These are phyloP conservation scores for Phylloscopus trochilus DNA, from an alignment of 2,113 vertebrate genomes.

Conservation along the genomic window DNA sequence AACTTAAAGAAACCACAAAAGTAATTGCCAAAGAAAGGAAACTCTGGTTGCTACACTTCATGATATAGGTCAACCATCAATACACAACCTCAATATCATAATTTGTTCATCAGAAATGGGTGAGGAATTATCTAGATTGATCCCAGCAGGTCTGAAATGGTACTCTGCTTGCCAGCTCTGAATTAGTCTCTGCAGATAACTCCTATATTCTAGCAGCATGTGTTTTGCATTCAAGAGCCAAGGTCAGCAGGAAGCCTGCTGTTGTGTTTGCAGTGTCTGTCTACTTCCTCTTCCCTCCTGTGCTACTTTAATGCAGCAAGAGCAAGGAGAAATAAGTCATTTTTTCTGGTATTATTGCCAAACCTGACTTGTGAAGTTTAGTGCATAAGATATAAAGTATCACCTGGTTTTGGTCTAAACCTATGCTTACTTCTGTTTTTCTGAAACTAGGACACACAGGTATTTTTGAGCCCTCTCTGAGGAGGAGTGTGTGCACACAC, in stretches of 20 bases:
- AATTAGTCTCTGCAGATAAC: slow-evolving; percentile 19
- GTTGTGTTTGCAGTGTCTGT: slow-evolving; percentile 26
- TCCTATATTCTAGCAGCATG: neutral
- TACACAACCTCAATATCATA: neutral
- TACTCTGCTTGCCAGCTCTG: neutral
- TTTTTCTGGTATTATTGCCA: neutral
- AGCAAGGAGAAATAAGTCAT: neutral
- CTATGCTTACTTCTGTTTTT: neutral
- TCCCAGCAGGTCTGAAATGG: slow-evolving; percentile 9
- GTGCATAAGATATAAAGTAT: neutral
- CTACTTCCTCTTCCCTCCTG: slow-evolving; percentile 50
- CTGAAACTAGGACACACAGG: neutral
- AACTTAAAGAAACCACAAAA: neutral
- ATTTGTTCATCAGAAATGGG: neutral
- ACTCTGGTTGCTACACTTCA: neutral
- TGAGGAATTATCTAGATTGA: neutral
- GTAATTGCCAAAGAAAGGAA: slow-evolving; percentile 8
- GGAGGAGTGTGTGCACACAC: neutral
- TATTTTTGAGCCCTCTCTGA: neutral
- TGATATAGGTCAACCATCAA: neutral
- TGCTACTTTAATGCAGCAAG: neutral
- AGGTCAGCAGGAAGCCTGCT: slow-evolving; percentile 44
- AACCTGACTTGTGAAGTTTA: neutral
- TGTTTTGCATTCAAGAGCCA: slow-evolving; percentile 9
- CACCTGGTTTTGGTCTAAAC: neutral